Evolutionary conservation across 2,113 vertebrate species (phyloP).

Genomic region (Mormyrus lacerda): DNA sequence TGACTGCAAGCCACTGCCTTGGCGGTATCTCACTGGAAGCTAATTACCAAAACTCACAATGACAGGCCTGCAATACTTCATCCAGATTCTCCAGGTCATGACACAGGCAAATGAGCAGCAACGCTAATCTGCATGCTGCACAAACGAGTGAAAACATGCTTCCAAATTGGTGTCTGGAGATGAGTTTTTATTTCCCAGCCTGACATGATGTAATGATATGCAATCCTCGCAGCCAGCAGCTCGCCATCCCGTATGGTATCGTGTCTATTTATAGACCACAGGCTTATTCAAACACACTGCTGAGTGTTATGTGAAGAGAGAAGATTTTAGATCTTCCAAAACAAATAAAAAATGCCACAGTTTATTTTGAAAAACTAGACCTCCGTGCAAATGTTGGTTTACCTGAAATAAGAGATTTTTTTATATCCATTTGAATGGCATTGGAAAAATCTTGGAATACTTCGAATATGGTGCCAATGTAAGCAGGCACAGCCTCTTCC

Average conservation of each 20-base stretch:
- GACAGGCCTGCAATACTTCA: neutral
- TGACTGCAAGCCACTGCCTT: neutral
- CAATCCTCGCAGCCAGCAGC: neutral
- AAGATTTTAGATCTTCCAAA: neutral
- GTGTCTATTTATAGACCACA: neutral
- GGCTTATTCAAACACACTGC: neutral
- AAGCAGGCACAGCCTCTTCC: neutral
- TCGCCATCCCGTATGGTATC: neutral
- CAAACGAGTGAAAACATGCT: neutral
- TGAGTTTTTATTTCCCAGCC: neutral
- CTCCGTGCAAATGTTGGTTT: neutral
- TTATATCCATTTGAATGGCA: neutral
- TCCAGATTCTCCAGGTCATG: neutral
- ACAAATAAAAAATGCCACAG: neutral
- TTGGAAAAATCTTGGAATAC: neutral
- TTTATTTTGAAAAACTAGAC: neutral
- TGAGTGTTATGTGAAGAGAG: neutral
- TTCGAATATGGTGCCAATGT: neutral
- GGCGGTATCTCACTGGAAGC: neutral
- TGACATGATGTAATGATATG: neutral
- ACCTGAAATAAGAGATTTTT: neutral
- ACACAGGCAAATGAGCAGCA: neutral
- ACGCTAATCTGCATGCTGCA: neutral
- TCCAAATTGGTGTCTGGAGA: neutral
- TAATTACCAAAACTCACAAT: neutral